Evolutionary conservation across 2,888 invertebrate genomes (phyloP).

Genomic region (Agrotis clavis): DNA sequence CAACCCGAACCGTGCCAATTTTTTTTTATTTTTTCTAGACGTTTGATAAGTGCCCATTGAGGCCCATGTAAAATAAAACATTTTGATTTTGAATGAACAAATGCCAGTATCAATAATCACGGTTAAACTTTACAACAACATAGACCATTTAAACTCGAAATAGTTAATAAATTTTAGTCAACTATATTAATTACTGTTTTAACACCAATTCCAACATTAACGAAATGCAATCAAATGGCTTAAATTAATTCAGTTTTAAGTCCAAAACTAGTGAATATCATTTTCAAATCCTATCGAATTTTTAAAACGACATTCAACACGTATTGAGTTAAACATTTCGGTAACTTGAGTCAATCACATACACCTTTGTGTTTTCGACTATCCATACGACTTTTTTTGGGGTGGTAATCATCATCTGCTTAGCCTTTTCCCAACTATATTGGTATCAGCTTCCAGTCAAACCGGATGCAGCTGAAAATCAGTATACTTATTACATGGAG

Average conservation of each 20-base stretch:
- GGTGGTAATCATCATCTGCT: no score
- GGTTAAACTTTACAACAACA: conserved; percentile 3
- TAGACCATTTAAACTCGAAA: background rate
- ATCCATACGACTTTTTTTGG: no score
- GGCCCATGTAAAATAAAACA: no score
- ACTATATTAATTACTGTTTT: conserved; percentile 9
- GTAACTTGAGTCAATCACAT: background rate
- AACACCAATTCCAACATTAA: background rate
- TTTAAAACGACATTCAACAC: background rate
- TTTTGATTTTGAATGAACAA: no score
- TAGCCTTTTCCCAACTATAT: no score
- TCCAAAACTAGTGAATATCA: background rate
- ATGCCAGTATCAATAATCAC: background rate
- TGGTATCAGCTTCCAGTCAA: no score
- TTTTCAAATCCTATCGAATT: background rate
- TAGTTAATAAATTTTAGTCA: conserved; percentile 8
- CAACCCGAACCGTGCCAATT: no score
- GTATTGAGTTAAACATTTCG: background rate
- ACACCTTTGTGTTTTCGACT: background rate
- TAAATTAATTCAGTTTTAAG: no score
- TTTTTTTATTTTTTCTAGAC: no score
- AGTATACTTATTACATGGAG: no score
- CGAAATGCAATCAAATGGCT: background rate
- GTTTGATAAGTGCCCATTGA: no score
- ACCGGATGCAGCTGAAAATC: no score